Evolutionary conservation across 2,888 invertebrate species (phyloP), one percentile per base, ranked within the genome.

Genomic region (Xestoiulus laeticollis): DNA sequence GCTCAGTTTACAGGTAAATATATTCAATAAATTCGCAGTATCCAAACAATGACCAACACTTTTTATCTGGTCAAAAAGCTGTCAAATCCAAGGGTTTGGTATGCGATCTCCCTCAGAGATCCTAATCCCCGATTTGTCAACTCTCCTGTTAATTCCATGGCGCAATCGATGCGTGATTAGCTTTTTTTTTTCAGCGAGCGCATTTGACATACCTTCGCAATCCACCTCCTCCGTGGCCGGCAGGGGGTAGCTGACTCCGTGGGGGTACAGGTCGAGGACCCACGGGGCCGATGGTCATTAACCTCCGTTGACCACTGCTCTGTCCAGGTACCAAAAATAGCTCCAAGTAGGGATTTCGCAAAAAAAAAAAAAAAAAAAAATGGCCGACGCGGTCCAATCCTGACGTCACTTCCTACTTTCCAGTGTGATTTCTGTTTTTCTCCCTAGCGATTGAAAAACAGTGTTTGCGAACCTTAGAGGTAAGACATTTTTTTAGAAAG

Each of bases 91-190:
- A 48, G 19, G 19, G 59, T 59, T 59, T 59, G 59, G 68, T 68
- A 68, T 68, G 68, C 68, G 68, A 26, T 8, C 68, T 26, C 68
- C 68, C 26, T 1, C 22, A 10, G 68, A 68, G 68, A 26, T 6
- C 68, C 68, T 68, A 68, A 68, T 68, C 68, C 68, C 68, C 68
- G 68, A 68, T 68, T 68, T 68, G 68, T 68, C 68, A 68, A 68
- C 68, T 68, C 68, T 3, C 68, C 68, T 68, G 68, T 68, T 68
- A 68, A 68, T 68, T 68, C 68, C 68, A 68, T 68, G 22, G 68
- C 26, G 68, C 22, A 68, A 68, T 68, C 68, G 22, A 68, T 68
- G 68, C 26, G 68, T 26, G 68, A 68, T 68, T 68, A n/a, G 38
- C 38, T 38, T 38, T 38, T 38, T 38, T 38, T 38, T 38, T 68